Evolutionary conservation across 2,797 vertebrate species (phyloP).

Genomic region (Menidia menidia): DNA sequence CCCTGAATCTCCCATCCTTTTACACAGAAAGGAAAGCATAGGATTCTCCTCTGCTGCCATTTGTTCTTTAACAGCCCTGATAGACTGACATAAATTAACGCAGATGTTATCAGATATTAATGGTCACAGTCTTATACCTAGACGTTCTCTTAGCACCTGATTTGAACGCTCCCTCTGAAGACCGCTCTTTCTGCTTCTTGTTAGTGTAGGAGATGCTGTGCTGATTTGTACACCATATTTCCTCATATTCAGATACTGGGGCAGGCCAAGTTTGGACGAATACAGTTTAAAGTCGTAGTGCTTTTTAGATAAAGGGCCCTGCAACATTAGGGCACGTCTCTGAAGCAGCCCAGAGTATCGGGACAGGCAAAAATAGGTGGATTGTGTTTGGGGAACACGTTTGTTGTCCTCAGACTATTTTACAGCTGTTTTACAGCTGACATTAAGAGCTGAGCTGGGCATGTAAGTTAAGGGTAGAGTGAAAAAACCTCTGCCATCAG

Average conservation of each 20-base stretch:
- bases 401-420: no score
- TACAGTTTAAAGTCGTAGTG: neutral
- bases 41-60: constrained; percentile 25
- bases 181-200: neutral
- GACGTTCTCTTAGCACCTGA: neutral
- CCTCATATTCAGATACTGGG: neutral
- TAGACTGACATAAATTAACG: neutral
- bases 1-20: constrained; percentile 47
- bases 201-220: neutral
- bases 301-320: no score
- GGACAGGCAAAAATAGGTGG: no score
- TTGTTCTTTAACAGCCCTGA: constrained; percentile 27
- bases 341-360: no score
- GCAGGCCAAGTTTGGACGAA: neutral
- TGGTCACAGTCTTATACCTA: constrained; percentile 2
- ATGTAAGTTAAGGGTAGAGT: no score
- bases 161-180: neutral
- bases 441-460: neutral
- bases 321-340: no score
- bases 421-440: no score
- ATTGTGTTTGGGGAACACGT: no score
- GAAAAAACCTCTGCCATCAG: no score
- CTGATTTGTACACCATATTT: neutral
- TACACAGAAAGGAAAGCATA: constrained; percentile 9
- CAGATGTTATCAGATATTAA: constrained; percentile 5